Conservation (phyloP, 2,113 vertebrate species). For the Anhinga anhinga region DNA sequence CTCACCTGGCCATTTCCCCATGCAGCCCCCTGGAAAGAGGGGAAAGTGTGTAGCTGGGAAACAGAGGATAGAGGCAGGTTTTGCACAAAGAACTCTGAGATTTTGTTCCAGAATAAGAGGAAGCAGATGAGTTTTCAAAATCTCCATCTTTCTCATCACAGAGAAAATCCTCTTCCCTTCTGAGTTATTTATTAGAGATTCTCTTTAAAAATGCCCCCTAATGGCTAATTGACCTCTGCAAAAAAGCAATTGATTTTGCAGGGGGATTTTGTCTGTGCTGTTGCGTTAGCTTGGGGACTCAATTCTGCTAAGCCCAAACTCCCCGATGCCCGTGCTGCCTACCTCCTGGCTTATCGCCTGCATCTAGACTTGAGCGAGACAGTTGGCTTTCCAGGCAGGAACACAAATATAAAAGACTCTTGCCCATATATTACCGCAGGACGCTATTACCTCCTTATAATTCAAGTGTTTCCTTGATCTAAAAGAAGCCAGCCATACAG, state of each 20-base stretch:
- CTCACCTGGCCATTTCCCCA: not conserved
- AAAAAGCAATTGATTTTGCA: not conserved
- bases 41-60: not conserved
- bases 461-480: not conserved
- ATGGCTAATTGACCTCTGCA: not conserved
- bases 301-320: not conserved
- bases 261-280: not conserved
- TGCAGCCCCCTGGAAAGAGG: not conserved
- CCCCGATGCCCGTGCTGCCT: fast-evolving
- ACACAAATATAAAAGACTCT: not conserved
- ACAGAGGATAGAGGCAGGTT: not conserved
- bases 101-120: not conserved
- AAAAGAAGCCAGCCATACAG: not conserved
- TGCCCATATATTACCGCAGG: not conserved
- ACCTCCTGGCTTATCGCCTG: not conserved
- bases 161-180: not conserved
- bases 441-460: not conserved
- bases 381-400: not conserved
- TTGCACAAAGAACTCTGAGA: not conserved
- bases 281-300: not conserved
- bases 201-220: not conserved
- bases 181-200: not conserved
- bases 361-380: not conserved
- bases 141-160: not conserved
- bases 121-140: not conserved